Evolutionary conservation across 2,797 vertebrate genomes (phyloP).

Genomic region (Hypotaenidia philippensis): DNA sequence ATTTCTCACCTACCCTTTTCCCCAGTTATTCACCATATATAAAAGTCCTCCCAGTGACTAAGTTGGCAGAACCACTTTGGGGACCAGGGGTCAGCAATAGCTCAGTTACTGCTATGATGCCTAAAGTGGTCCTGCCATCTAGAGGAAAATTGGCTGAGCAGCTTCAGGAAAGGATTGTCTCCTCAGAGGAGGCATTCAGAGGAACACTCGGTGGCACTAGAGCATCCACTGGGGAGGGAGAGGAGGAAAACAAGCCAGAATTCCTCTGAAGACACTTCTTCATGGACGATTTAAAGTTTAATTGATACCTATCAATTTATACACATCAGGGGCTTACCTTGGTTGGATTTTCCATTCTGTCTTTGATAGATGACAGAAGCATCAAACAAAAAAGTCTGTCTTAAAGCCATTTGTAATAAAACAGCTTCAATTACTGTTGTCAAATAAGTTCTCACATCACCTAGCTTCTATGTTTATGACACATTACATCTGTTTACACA

Average conservation of each 20-base stretch:
- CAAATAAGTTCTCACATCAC: not conserved
- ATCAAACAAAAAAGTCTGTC: not conserved
- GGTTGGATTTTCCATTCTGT: not conserved
- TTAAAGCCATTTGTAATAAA: not conserved
- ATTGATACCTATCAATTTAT: not conserved
- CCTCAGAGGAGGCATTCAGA: not conserved
- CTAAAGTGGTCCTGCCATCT: not conserved
- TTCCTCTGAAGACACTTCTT: not conserved
- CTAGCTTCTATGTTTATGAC: not conserved
- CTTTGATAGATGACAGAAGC: not conserved
- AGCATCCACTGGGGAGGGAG: not conserved
- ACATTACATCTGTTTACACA: not conserved
- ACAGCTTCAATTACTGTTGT: not conserved
- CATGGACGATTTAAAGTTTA: not conserved
- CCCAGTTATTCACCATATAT: not conserved
- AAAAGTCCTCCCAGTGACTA: not conserved
- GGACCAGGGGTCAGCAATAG: not conserved
- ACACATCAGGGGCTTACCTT: not conserved
- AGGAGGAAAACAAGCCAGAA: rapidly evolving
- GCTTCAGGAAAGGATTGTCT: not conserved
- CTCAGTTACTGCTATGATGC: not conserved
- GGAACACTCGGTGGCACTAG: not conserved
- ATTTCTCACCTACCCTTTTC: not conserved
- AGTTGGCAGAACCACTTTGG: not conserved
- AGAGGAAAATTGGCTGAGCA: not conserved